These are phyloP conservation scores for Aplocera efformata DNA, from an alignment of 2,888 invertebrate species.

Conservation along the genomic window DNA sequence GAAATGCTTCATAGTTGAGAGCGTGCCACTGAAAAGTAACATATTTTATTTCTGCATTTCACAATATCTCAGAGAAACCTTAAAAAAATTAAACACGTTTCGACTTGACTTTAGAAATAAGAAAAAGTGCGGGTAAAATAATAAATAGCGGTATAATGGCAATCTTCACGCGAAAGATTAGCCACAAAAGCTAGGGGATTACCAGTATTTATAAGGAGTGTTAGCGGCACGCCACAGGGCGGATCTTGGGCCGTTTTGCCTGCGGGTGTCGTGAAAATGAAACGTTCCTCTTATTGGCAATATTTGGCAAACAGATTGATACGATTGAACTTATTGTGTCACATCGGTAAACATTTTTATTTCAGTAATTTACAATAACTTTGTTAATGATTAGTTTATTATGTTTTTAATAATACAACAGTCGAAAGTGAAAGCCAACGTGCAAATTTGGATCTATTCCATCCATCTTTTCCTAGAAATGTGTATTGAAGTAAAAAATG, in stretches of 20 bases:
- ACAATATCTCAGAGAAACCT: constrained; percentile 47
- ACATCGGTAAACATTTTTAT: neutral
- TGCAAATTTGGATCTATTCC: too few relatives aligned
- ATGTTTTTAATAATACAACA: too few relatives aligned
- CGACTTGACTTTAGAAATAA: constrained; percentile 66
- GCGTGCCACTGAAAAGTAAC: constrained; percentile 56
- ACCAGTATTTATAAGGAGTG: constrained; percentile 78
- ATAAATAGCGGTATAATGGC: constrained; percentile 77
- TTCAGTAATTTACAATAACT: too few relatives aligned
- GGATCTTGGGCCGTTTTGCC: constrained; percentile 43
- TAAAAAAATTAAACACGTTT: constrained; percentile 59
- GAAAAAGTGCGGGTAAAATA: constrained; percentile 70
- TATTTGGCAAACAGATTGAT: constrained; percentile 26
- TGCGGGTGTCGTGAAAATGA: constrained; percentile 35
- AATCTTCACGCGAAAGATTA: constrained; percentile 79
- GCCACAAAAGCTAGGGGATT: constrained; percentile 75
- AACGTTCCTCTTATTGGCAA: constrained; percentile 31
- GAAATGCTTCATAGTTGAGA: constrained; percentile 58
- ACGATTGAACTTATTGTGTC: constrained; percentile 12
- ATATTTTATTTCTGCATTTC: constrained; percentile 62
- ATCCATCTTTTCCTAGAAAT: too few relatives aligned
- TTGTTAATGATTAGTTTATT: too few relatives aligned
- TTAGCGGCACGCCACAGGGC: constrained; percentile 65
- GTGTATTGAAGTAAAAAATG: too few relatives aligned
- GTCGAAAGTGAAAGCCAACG: too few relatives aligned